Evolutionary conservation across 2,113 vertebrate species (phyloP).

Genomic region (Sturnus vulgaris): DNA sequence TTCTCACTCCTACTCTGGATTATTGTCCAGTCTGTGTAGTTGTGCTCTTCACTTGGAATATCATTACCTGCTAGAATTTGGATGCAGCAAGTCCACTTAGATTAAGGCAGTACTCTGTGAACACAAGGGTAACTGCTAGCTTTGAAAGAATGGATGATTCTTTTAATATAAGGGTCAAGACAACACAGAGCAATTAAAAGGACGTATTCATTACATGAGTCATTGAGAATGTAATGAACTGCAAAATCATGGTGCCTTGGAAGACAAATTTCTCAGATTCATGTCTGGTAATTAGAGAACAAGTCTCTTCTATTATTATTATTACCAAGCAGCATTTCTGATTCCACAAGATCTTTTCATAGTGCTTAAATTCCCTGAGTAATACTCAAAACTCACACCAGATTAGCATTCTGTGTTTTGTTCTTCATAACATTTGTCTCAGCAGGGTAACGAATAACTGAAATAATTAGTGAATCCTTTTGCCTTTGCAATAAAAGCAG

Average conservation of each 20-base stretch:
- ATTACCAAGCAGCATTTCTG: not conserved
- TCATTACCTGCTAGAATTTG: not conserved
- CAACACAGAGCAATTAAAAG: not conserved
- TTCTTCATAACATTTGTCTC: not conserved
- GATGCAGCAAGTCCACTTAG: not conserved
- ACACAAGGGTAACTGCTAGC: not conserved
- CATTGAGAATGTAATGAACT: slow-evolving; percentile 10
- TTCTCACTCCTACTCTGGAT: not conserved
- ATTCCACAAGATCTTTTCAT: not conserved
- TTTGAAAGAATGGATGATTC: not conserved
- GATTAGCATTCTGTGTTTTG: not conserved
- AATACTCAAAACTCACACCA: not conserved
- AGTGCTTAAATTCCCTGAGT: not conserved
- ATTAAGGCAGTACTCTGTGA: not conserved
- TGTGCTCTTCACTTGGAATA: not conserved
- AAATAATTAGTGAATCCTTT: not conserved
- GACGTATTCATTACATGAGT: not conserved
- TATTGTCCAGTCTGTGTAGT: not conserved
- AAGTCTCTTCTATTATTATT: not conserved
- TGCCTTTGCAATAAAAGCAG: not conserved
- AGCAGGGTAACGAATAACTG: not conserved
- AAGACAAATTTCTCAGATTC: not conserved
- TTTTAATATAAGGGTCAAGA: not conserved
- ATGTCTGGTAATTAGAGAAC: not conserved
- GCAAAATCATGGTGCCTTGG: not conserved